Conservation (phyloP, 2,888 invertebrate species). For the Dasysyrphus tricinctus region DNA sequence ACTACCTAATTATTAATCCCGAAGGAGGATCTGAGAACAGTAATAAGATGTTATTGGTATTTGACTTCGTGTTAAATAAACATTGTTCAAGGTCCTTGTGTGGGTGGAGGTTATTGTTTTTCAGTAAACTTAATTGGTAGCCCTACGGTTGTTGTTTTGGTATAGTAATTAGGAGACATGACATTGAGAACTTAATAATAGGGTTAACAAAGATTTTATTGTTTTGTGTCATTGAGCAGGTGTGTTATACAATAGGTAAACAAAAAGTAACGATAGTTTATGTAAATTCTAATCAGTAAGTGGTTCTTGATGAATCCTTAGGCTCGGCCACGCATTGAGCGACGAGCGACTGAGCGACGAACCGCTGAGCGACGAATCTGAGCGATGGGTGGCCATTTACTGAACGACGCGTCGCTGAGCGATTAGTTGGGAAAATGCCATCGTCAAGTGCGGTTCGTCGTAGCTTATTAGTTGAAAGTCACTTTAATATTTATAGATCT, state of each 20-base stretch:
- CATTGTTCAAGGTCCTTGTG: constrained; percentile 27
- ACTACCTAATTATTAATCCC: constrained; percentile 35
- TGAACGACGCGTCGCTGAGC: too few relatives aligned
- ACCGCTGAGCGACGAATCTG: too few relatives aligned
- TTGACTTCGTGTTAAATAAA: constrained; percentile 37
- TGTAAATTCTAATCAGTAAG: background rate
- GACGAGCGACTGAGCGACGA: too few relatives aligned
- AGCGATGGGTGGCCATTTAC: too few relatives aligned
- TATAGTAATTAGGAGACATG: constrained; percentile 24
- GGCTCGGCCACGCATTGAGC: too few relatives aligned
- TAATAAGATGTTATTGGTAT: constrained; percentile 52
- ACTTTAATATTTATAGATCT: too few relatives aligned
- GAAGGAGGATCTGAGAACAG: constrained; percentile 24
- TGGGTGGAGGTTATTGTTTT: constrained; percentile 27
- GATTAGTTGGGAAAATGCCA: too few relatives aligned
- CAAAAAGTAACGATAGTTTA: background rate
- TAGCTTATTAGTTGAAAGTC: too few relatives aligned
- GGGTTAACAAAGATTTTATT: constrained; percentile 9
- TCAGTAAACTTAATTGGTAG: constrained; percentile 33
- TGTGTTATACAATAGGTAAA: background rate
- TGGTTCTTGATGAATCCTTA: too few relatives aligned
- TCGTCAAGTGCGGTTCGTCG: too few relatives aligned
- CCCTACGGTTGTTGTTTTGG: constrained; percentile 18
- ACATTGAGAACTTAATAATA: constrained; percentile 23
- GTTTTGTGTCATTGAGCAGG: constrained; percentile 19